Percentiles rank a stretch among this genome's conserved stretches.
These are phyloP conservation scores for Cosmia trapezina DNA, from an alignment of 2,888 invertebrate genomes.

Conservation along the genomic window DNA sequence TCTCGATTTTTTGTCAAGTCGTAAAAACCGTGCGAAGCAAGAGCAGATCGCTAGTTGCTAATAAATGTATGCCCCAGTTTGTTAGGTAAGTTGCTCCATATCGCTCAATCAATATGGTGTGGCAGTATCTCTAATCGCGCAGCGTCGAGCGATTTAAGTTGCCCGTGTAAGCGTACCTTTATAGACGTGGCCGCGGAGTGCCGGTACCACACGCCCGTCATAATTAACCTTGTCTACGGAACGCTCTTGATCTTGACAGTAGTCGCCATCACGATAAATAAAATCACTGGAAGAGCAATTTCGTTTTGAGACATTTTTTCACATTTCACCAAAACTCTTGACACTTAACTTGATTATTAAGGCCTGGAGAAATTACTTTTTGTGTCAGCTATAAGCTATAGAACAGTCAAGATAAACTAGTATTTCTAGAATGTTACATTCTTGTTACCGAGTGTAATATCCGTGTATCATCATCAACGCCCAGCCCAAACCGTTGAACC, in stretches of 20 bases:
- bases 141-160: background rate
- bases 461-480: too few species aligned
- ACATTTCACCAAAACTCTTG: conserved; percentile 7
- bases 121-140: background rate
- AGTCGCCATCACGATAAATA: conserved; percentile 56
- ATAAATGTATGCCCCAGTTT: background rate
- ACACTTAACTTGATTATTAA: conserved; percentile 1
- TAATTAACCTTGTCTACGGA: conserved; percentile 79
- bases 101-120: background rate
- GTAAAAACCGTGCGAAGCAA: too few species aligned
- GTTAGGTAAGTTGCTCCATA: background rate
- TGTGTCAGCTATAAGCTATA: background rate
- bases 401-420: background rate
- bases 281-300: conserved; percentile 63
- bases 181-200: conserved; percentile 50
- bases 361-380: background rate
- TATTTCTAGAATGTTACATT: background rate
- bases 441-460: background rate
- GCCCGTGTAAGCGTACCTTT: conserved; percentile 27
- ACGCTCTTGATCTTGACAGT: conserved; percentile 82
- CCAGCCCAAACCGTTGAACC: too few species aligned
- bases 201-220: conserved; percentile 73
- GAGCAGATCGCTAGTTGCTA: background rate
- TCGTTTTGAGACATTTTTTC: conserved; percentile 13
- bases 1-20: too few species aligned